These are phyloP conservation scores for human DNA, from an alignment of 2,113 vertebrate species.

Conservation along the genomic window DNA sequence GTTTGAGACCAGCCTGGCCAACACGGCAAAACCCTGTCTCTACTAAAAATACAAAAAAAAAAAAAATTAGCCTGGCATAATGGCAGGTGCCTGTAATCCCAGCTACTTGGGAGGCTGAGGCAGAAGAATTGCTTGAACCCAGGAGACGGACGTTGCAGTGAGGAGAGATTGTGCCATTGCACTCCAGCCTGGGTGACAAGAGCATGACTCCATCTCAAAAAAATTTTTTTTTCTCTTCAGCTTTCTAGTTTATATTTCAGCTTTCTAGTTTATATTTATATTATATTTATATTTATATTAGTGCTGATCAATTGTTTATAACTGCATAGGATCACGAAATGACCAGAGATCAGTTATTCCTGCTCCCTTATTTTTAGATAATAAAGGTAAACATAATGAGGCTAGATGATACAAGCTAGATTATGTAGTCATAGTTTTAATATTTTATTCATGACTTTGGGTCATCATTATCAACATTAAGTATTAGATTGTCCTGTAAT, in stretches of 20 bases:
- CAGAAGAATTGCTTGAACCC: too few relatives aligned
- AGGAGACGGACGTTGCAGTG: too few relatives aligned
- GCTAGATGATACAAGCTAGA: neutral
- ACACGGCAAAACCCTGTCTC: too few relatives aligned
- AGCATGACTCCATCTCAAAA: too few relatives aligned
- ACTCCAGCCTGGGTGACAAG: too few relatives aligned
- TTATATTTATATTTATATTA: neutral
- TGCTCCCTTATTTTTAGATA: neutral
- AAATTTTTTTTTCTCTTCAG: too few relatives aligned
- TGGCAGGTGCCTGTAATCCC: too few relatives aligned
- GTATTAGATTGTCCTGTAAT: neutral
- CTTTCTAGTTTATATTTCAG: neutral
- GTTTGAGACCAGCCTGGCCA: too few relatives aligned
- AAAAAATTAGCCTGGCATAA: too few relatives aligned
- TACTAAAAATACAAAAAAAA: too few relatives aligned
- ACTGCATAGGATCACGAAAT: neutral
- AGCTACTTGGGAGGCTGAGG: too few relatives aligned
- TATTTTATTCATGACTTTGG: constrained; percentile 23
- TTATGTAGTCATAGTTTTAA: neutral
- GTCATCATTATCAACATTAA: constrained; percentile 1
- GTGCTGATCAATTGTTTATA: neutral
- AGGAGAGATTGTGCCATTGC: too few relatives aligned
- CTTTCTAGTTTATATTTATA: neutral
- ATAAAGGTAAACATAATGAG: constrained; percentile 48
- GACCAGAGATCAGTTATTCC: neutral